Base-by-base conservation (phyloP, 2,113 vertebrate genomes). In the Cheirogaleus medius region DNA sequence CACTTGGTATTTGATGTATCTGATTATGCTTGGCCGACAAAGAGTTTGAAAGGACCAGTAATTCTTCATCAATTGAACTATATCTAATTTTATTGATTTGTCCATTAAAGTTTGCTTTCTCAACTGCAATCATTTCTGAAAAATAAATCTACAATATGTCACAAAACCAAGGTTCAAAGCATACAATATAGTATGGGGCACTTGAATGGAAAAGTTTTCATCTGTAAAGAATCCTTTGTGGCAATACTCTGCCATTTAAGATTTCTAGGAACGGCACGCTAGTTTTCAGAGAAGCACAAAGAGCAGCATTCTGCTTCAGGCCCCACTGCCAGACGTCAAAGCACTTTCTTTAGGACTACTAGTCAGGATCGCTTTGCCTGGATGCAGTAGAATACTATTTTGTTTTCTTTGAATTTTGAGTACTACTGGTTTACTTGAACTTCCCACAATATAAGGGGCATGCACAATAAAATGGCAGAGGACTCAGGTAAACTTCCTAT, bases 101-200 rank as follows among this genome's bases (percentile, higher is more conserved):
- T 29, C 42, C 20, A 81, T 83, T 95, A 81, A 92, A 91, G 5
- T 86, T 32, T 94, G 86, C 25, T 47, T 69, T 34, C 56, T 89
- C 25, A 92, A 78, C 1, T 95, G 7, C 10, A 88, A 73, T 44
- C 0, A 44, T 66, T 93, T 97, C 91, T 95, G 18, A 91, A 95
- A 97, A 95, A 71, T 3, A 6, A 93, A 68, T 68, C 42, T 6
- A 44, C 14, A 95, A 5, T 7, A 23, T 92, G 10, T 3, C 49
- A 39, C 29, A 91, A 97, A 97, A 85, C 14, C 44, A 95, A 96
- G 34, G 23, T 85, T 92, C 49, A 95, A 94, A 93, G 7, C 6
- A 25, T 71, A 63, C 1, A 47, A 3, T 81, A 63, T 49, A 69
- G 69, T 32, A 92, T 34, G 17, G 4, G 60, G 14, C 3, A 23